Base-by-base conservation (phyloP, 2,888 invertebrate species). In the Endomychus coccineus region DNA sequence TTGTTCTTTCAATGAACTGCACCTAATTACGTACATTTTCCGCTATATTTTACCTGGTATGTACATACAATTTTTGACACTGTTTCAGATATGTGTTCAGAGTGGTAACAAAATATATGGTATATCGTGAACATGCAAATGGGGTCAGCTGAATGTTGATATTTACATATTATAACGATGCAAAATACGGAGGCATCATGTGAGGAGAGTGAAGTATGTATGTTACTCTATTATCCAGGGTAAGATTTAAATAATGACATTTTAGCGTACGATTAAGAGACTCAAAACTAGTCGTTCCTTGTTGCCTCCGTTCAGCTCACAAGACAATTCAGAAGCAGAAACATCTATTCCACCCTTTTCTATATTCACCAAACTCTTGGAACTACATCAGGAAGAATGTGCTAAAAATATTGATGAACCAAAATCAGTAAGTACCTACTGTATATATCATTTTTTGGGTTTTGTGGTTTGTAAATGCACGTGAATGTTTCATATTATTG, bases 111-210 rank as follows among this genome's bases (percentile, higher is more conserved):
- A 19, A 7, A n/a, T 19, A n/a, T 19, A 19, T 19, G n/a, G 6
- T 19, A 7, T n/a, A 19, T 19, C 6, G 6, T 19, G n/a, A 34
- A 49, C 52, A 49, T 45, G 45, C 47, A 53, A 50, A 55, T 63
- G 58, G 58, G 57, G 56, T 54, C 58, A 56, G 56, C 65, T 68
- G 66, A 62, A 67, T 68, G 68, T 62, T 64, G 59, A 61, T 62
- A 59, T 48, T 49, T 50, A 58, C 58, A 52, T 52, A 45, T 55
- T 52, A 54, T 57, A 74, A 76, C 69, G 67, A 76, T 76, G 76
- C 75, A 75, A 74, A 75, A 74, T 69, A 70, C 74, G 71, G 74
- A 74, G 68, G 73, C 73, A 67, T 72, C 73, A 71, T 73, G 73
- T 70, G 73, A 75, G 70, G 75, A 75, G 72, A 74, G 73, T 70